Evolutionary conservation across 2,888 invertebrate genomes (phyloP), one percentile per base, ranked within the genome.

Genomic region (Labia minor): DNA sequence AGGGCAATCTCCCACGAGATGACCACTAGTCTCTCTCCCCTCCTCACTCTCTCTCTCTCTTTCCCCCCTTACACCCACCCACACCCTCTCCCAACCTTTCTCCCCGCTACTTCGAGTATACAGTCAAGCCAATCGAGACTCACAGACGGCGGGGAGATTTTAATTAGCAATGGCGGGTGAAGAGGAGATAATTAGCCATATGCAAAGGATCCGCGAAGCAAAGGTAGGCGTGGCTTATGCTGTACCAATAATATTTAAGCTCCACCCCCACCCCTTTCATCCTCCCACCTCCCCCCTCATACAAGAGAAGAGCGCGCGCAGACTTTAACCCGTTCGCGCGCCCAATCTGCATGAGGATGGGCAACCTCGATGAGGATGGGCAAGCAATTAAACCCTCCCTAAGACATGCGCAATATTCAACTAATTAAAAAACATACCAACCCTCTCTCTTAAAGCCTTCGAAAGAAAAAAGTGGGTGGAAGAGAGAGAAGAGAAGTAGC

Each of bases 191-290:
- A 49, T 49, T 49, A 49, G 49, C 49, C 49, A 49, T 49, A 49
- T 49, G 49, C 49, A 49, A 49, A 49, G 49, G 3, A 49, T 49
- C 49, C 4, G 6, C 6, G 33, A 6, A n/a, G n/a, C n/a, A n/a
- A n/a, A 8, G 33, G 49, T 49, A 14, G 49, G 49, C 49, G 49
- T 49, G 49, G 49, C 49, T 49, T 49, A 66, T 65, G 68, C 68
- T 68, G 69, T 69, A 69, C 69, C 69, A 69, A 69, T 69, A 69
- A 69, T 69, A 69, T 67, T 68, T 67, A 68, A 67, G 69, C 69
- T 37, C 68, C 69, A 64, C 69, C 69, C 69, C 49, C 49, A 8
- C 26, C 49, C 6, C 49, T n/a, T n/a, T n/a, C n/a, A n/a, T n/a
- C n/a, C n/a, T n/a, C n/a, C n/a, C n/a, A n/a, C n/a, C n/a, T n/a